Conservation (phyloP, 2,888 invertebrate genomes). For the Yponomeuta malinellus region DNA sequence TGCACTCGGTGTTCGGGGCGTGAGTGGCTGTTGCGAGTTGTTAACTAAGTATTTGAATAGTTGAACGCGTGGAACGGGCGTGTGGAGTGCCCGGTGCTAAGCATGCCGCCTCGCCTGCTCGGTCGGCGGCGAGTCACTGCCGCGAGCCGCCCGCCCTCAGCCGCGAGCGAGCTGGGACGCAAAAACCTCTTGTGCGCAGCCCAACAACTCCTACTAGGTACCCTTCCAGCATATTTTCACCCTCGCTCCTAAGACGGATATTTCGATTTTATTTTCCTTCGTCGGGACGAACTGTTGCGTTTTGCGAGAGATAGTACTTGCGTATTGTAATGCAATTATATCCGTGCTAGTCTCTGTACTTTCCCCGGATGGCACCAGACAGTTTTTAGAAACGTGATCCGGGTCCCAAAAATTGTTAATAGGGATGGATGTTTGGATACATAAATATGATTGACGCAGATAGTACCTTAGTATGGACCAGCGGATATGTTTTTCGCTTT, state of each 20-base stretch:
- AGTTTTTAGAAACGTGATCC: no score
- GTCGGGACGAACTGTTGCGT: no score
- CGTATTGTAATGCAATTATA: no score
- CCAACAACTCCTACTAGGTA: not conserved
- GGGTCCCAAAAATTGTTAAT: no score
- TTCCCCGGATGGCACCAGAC: no score
- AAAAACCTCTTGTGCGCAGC: not conserved
- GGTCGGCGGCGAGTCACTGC: not conserved
- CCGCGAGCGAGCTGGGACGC: no score
- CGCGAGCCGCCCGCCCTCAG: not conserved
- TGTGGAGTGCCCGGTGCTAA: not conserved
- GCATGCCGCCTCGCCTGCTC: not conserved
- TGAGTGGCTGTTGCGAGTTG: not conserved
- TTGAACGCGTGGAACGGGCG: not conserved
- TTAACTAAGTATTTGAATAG: not conserved
- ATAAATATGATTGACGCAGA: no score
- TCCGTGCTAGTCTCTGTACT: no score
- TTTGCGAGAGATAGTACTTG: no score
- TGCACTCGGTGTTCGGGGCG: not conserved
- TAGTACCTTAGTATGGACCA: no score
- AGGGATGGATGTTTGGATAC: no score
- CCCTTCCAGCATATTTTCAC: not conserved
- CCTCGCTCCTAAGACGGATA: not conserved
- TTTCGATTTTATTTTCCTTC: not conserved
- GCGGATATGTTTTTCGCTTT: no score